Conservation (phyloP, 2,113 vertebrate genomes). For the Neolamprologus hecqui region DNA sequence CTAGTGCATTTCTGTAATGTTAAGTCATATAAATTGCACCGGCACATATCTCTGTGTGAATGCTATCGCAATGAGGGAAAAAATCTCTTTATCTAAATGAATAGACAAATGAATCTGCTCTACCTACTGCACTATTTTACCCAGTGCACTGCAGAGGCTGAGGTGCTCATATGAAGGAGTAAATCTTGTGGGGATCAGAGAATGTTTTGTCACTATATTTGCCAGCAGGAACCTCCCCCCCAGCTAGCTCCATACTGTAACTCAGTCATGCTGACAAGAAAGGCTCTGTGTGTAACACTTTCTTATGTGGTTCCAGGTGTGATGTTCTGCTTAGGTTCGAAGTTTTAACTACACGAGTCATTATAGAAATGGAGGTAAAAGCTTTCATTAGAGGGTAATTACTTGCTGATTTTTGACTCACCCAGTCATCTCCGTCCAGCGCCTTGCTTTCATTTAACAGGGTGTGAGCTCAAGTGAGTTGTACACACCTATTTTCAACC, state of each 20-base stretch:
- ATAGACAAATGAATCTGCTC: neutral
- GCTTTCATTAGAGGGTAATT: neutral
- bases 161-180: neutral
- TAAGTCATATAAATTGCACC: neutral
- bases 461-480: constrained; percentile 11
- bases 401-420: neutral
- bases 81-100: neutral
- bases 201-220: constrained; percentile 9
- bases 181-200: neutral
- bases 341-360: neutral
- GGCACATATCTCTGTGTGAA: neutral
- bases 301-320: neutral
- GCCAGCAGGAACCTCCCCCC: neutral
- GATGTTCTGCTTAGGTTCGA: neutral
- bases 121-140: too few species aligned
- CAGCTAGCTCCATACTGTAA: neutral
- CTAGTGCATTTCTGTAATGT: neutral
- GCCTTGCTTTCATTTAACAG: constrained; percentile 7
- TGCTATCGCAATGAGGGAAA: neutral
- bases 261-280: neutral
- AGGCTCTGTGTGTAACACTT: neutral
- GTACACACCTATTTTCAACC: constrained; percentile 26
- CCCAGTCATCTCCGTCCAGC: neutral
- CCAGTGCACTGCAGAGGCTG: neutral
- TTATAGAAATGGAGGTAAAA: neutral